Evolutionary conservation across 2,888 invertebrate genomes (phyloP).

Genomic region (Diabrotica balteata): DNA sequence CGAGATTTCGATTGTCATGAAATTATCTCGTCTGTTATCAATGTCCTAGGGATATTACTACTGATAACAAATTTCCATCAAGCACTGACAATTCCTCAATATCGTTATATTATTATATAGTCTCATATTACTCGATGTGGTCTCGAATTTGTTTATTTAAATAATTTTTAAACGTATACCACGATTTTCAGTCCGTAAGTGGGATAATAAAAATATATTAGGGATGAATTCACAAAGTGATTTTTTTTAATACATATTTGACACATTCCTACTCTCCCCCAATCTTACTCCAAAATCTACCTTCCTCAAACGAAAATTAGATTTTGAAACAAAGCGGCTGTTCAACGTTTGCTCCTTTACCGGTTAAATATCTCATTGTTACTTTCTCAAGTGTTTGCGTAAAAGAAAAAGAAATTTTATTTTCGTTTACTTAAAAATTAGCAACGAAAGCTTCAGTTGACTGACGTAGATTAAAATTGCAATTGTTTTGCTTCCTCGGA

Average conservation of each 20-base stretch:
- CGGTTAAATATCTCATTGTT: slow-evolving; percentile 1
- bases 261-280: background rate
- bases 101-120: no score
- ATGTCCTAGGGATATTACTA: no score
- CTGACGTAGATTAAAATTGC: background rate
- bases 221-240: no score
- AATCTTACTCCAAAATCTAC: background rate
- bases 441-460: background rate
- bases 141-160: no score
- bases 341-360: background rate
- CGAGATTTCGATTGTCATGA: no score
- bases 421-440: background rate
- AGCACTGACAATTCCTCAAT: no score
- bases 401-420: slow-evolving; percentile 1
- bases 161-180: no score
- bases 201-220: no score
- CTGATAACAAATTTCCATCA: no score
- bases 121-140: no score
- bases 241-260: background rate
- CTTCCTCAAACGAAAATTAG: background rate
- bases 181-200: no score
- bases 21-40: no score
- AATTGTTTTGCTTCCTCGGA: background rate
- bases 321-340: background rate
- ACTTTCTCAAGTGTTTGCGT: background rate